A percentile compares a stretch with the other conserved stretches of the same genome.
Evolutionary conservation across 2,797 vertebrate genomes (phyloP).

Genomic region (Megalops cyprinoides): DNA sequence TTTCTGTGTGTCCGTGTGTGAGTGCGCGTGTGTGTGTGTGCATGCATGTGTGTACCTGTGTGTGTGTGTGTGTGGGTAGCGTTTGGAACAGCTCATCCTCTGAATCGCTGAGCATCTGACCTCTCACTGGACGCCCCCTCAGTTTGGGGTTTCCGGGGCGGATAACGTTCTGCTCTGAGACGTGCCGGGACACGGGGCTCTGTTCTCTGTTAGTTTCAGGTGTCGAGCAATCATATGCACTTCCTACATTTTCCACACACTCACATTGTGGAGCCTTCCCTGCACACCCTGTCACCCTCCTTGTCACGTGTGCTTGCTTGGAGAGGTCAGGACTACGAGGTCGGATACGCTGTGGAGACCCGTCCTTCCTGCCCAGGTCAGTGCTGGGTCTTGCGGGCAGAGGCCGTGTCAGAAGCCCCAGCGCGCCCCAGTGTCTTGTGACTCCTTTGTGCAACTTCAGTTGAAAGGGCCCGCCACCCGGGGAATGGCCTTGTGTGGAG

Average conservation of each 20-base stretch:
- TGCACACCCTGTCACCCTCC: background rate
- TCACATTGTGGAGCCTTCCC: background rate
- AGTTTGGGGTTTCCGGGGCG: background rate
- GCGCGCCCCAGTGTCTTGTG: background rate
- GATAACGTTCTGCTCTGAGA: background rate
- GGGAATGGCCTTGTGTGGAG: conserved; percentile 55
- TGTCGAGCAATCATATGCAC: background rate
- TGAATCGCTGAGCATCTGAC: background rate
- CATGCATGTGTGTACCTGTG: too few species aligned
- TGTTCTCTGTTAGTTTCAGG: background rate
- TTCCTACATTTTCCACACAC: background rate
- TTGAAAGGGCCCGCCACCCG: conserved; percentile 45
- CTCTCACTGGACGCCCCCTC: background rate
- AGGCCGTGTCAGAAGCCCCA: too few species aligned
- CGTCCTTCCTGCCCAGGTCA: background rate
- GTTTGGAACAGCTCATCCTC: background rate
- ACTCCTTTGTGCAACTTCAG: conserved; percentile 44
- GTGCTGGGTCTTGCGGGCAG: background rate
- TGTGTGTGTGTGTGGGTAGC: too few species aligned
- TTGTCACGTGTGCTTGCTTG: too few species aligned
- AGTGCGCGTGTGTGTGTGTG: too few species aligned
- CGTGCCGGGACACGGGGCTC: background rate
- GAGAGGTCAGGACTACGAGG: too few species aligned
- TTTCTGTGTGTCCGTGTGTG: too few species aligned
- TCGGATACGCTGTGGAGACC: background rate